Conservation (phyloP, 1,140 invertebrate species). For the Papilio glaucus region DNA sequence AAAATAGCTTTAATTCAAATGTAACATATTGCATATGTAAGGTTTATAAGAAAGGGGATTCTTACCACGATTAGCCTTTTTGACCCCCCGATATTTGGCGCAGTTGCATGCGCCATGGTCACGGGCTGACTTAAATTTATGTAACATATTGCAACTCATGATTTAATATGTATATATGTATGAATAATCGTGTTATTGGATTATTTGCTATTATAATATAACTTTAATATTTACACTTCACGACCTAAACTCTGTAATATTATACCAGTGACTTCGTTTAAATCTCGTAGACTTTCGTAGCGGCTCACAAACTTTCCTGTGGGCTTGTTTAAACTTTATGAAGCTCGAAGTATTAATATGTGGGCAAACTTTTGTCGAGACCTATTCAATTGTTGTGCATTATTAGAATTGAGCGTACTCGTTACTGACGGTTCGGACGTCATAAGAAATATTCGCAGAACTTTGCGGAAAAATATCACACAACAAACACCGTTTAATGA, state of each 20-base stretch:
- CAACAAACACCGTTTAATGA: constrained; percentile 4
- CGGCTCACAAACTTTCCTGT: constrained; percentile 23
- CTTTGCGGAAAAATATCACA: not conserved
- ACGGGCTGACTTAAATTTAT: too few species aligned
- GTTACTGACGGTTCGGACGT: constrained; percentile 22
- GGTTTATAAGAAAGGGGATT: too few species aligned
- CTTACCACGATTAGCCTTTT: too few species aligned
- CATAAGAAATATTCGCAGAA: constrained; percentile 3
- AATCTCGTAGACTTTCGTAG: constrained; percentile 13
- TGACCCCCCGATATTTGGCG: too few species aligned
- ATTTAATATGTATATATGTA: not conserved
- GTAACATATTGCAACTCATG: not conserved
- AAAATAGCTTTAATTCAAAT: too few species aligned
- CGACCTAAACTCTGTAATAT: constrained; percentile 10
- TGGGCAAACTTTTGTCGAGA: constrained; percentile 30
- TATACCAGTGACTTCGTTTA: constrained; percentile 19
- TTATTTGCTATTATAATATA: constrained; percentile 12
- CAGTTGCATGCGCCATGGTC: too few species aligned
- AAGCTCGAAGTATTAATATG: constrained; percentile 34
- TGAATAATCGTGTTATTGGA: not conserved
- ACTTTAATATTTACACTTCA: constrained; percentile 2
- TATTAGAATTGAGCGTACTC: constrained; percentile 27
- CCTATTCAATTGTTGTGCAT: constrained; percentile 30
- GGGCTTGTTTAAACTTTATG: constrained; percentile 36
- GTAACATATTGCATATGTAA: too few species aligned